phyloP scores from a whole-genome alignment of 2,888 invertebrate genomes.

The Chymomyza amoena region DNA sequence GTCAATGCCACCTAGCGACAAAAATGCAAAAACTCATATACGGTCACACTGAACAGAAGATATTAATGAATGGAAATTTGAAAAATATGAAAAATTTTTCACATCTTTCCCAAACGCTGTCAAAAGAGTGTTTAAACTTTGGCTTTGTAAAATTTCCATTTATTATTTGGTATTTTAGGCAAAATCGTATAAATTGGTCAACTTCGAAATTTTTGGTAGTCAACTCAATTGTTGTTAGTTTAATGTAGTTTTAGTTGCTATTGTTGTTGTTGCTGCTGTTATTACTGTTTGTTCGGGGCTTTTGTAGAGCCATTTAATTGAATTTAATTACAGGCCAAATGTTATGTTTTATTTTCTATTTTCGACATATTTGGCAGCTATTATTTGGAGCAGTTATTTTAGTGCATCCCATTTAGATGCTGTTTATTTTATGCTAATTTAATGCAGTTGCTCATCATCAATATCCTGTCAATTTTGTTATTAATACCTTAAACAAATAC shows the following conservation, averaged over 20 bases:
- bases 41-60: too few relatives aligned
- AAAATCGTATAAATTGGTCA: neutral
- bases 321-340: conserved; percentile 63
- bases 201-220: neutral
- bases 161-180: neutral
- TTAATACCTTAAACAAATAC: conserved; percentile 55
- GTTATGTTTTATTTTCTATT: conserved; percentile 2
- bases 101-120: neutral
- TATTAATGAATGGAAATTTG: conserved; percentile 2
- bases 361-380: conserved; percentile 1
- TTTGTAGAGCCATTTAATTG: conserved; percentile 54
- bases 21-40: too few relatives aligned
- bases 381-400: conserved; percentile 33
- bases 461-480: conserved; percentile 53
- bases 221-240: neutral
- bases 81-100: neutral
- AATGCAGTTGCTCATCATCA: conserved; percentile 19
- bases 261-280: neutral
- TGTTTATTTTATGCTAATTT: conserved; percentile 70
- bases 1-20: too few relatives aligned
- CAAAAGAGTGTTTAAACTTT: neutral
- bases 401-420: conserved; percentile 44
- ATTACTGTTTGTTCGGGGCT: conserved; percentile 31
- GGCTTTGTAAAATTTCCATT: neutral
- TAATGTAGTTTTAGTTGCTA: neutral